Base-by-base conservation (phyloP, 2,797 vertebrate genomes). In the Lemur catta region DNA sequence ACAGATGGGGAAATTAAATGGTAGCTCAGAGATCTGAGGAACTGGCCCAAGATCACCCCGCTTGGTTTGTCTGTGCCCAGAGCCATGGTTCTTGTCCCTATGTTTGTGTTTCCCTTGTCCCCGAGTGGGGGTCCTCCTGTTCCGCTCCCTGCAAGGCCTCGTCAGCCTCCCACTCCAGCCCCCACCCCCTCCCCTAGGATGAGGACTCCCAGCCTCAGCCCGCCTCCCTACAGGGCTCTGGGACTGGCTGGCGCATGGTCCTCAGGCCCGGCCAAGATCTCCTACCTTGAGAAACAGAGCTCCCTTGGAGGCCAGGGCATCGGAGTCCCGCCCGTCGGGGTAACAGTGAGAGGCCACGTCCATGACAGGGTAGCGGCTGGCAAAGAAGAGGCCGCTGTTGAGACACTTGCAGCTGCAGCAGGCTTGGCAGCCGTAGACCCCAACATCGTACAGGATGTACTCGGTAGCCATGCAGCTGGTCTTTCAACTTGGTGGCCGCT, bases 201-300 rank as follows among this genome's bases (percentile, higher is more conserved):
- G 24, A 65, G 26, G 84, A 82, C 4, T 22, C 33, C 17, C 13
- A 22, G 50, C 69, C 69, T 12, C 43, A 59, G 55, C 82, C 89
- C 63, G 52, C 7, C 33, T 14, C n/a, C 46, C 50, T 12, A 0
- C 0, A 0, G 17, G 46, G 38, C 63, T 80, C 46, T 52, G 38
- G 59, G 38, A 46, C 41, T 1, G 9, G 52, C 61, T 26, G 41
- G 30, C 1, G 0, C 13, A 7, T 26, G 55, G 71, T 46, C n/a
- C 86, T 20, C 3, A 2, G 84, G 63, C 26, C 0, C 2, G 26
- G 48, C 43, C 9, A 9, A 61, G 94, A 84, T 15, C 18, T 92
- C 99, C 99, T 97, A 99, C 99, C 99, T 99, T 99, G 97, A 99
- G 99, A 98, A 99, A 99, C 95, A 99, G 98, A 24, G 98, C 99